Conservation (phyloP, 2,113 vertebrate genomes). For the Hydropotes inermis region DNA sequence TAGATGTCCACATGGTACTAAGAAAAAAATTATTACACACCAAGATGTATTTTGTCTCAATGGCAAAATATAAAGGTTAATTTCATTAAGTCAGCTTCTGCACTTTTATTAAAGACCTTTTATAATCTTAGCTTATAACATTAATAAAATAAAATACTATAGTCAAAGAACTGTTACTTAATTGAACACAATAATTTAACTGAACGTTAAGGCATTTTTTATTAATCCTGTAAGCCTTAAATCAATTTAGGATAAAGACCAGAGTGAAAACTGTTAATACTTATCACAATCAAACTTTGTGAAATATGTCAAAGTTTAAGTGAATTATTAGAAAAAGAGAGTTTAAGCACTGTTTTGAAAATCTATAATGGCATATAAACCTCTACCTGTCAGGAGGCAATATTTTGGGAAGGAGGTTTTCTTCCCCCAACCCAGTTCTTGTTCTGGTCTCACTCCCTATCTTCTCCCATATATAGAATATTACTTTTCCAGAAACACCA, state of each 20-base stretch:
- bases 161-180: constrained; percentile 33
- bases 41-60: constrained; percentile 21
- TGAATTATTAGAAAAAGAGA: not conserved
- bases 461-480: not conserved
- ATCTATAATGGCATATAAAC: not conserved
- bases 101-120: not conserved
- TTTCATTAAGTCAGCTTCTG: constrained; percentile 36
- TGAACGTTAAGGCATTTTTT: not conserved
- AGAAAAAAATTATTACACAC: constrained; percentile 42
- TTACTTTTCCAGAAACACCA: not conserved
- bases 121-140: constrained; percentile 28
- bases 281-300: not conserved
- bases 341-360: not conserved
- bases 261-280: not conserved
- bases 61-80: constrained; percentile 45
- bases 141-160: constrained; percentile 19
- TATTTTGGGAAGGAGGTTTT: not conserved
- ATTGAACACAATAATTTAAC: not conserved
- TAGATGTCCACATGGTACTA: not conserved
- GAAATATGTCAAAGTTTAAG: not conserved
- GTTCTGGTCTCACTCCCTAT: not conserved
- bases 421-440: not conserved
- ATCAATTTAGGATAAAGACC: not conserved
- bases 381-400: not conserved
- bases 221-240: not conserved